Conservation (phyloP, 2,888 invertebrate species). For the Liopterus haemorrhoidalis region DNA sequence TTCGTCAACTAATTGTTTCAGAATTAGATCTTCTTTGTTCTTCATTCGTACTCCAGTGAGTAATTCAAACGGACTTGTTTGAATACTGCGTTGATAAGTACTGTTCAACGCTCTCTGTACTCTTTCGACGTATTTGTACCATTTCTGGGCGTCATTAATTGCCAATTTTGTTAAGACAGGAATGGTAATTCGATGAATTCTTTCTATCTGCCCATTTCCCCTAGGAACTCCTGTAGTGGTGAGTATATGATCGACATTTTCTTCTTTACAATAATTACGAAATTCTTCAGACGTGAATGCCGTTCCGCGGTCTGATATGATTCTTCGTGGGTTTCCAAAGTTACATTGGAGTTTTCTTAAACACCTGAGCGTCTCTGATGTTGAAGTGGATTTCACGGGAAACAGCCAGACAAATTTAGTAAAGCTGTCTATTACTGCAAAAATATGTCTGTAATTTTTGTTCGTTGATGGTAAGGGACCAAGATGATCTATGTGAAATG, state of each 20-base stretch:
- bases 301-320: conserved; percentile 8
- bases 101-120: conserved; percentile 18
- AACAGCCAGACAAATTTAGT: conserved; percentile 11
- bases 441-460: conserved; percentile 11
- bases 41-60: conserved; percentile 23
- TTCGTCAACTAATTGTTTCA: conserved; percentile 21
- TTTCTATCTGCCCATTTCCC: conserved; percentile 11
- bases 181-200: neutral
- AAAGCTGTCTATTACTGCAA: conserved; percentile 15
- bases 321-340: conserved; percentile 8
- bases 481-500: conserved; percentile 2
- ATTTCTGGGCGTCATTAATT: conserved; percentile 11
- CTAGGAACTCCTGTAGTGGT: conserved; percentile 7
- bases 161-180: conserved; percentile 17
- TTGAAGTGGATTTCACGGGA: conserved; percentile 6
- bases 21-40: conserved; percentile 12
- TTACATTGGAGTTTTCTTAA: conserved; percentile 3
- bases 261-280: neutral
- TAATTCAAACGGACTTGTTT: conserved; percentile 20
- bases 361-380: conserved; percentile 1
- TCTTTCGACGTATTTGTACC: conserved; percentile 18
- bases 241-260: conserved; percentile 1
- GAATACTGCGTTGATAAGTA: conserved; percentile 19
- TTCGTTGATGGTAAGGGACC: conserved; percentile 10
- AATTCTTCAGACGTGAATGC: conserved; percentile 10